Evolutionary conservation across 2,113 vertebrate genomes (phyloP).

Genomic region (Danionella cerebrum): DNA sequence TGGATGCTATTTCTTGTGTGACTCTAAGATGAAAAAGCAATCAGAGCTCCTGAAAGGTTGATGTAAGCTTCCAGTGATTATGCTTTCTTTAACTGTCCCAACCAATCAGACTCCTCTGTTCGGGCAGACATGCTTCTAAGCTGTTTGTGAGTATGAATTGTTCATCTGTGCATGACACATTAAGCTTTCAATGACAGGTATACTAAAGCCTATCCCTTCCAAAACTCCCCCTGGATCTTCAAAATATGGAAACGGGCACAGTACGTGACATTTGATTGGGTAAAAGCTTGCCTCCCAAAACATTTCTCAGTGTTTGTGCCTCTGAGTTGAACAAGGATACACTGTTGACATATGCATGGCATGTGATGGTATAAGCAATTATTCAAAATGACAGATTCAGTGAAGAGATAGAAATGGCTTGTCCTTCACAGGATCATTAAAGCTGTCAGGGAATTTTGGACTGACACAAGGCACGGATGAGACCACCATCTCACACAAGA

Average conservation of each 20-base stretch:
- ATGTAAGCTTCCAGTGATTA: background rate
- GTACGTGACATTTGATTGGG: background rate
- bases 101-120: background rate
- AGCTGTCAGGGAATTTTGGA: too few relatives aligned
- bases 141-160: background rate
- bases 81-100: background rate
- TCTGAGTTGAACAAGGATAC: background rate
- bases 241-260: background rate
- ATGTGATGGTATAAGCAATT: too few relatives aligned
- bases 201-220: background rate
- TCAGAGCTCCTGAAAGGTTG: constrained; percentile 15
- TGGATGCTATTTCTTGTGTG: constrained; percentile 50
- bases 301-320: background rate
- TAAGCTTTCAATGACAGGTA: background rate
- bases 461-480: too few relatives aligned
- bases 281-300: background rate
- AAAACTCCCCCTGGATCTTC: background rate
- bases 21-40: constrained; percentile 39
- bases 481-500: too few relatives aligned
- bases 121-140: background rate
- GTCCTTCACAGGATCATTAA: too few relatives aligned
- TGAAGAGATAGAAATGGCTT: too few relatives aligned
- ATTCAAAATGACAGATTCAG: too few relatives aligned
- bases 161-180: background rate
- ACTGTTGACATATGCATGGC: background rate